These are phyloP conservation scores for Morone saxatilis DNA, from an alignment of 2,113 vertebrate species.

Conservation along the genomic window DNA sequence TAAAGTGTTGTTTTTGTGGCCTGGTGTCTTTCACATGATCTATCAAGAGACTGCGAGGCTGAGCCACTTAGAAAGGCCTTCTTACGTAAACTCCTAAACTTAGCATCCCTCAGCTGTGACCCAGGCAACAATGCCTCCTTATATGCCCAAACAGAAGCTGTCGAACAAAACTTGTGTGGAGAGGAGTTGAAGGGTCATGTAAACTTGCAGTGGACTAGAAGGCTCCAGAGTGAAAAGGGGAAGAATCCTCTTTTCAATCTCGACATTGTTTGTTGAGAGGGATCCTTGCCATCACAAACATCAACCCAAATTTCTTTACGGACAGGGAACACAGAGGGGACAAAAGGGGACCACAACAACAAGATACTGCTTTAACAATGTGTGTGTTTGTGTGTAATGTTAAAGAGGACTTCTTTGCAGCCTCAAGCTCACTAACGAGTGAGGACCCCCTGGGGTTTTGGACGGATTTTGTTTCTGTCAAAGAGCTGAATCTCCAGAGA, in stretches of 20 bases:
- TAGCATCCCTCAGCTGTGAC: slow-evolving; percentile 74
- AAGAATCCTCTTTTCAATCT: slow-evolving; percentile 78
- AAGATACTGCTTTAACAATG: slow-evolving; percentile 56
- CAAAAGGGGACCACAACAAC: slow-evolving; percentile 67
- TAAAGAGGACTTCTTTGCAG: slow-evolving; percentile 58
- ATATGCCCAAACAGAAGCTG: slow-evolving; percentile 76
- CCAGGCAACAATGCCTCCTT: slow-evolving; percentile 77
- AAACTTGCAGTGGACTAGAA: slow-evolving; percentile 79
- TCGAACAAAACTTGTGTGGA: slow-evolving; percentile 73
- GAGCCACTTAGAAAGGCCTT: slow-evolving; percentile 68
- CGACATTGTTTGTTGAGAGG: slow-evolving; percentile 72
- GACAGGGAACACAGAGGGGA: slow-evolving; percentile 68
- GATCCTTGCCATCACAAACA: slow-evolving; percentile 80
- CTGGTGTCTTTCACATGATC: slow-evolving; percentile 76
- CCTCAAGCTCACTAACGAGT: slow-evolving; percentile 41
- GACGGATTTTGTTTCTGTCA: slow-evolving; percentile 55
- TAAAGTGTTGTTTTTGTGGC: slow-evolving; percentile 66
- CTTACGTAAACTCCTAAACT: slow-evolving; percentile 78
- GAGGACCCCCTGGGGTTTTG: slow-evolving; percentile 57
- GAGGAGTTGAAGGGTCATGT: slow-evolving; percentile 84
- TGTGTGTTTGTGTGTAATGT: slow-evolving; percentile 34
- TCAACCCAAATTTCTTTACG: slow-evolving; percentile 69
- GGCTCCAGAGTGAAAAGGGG: slow-evolving; percentile 76
- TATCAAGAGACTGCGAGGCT: slow-evolving; percentile 49
- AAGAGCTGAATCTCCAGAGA: slow-evolving; percentile 43